Conservation (phyloP, 92 coral and sea anemone species). For the Ricordea florida region DNA sequence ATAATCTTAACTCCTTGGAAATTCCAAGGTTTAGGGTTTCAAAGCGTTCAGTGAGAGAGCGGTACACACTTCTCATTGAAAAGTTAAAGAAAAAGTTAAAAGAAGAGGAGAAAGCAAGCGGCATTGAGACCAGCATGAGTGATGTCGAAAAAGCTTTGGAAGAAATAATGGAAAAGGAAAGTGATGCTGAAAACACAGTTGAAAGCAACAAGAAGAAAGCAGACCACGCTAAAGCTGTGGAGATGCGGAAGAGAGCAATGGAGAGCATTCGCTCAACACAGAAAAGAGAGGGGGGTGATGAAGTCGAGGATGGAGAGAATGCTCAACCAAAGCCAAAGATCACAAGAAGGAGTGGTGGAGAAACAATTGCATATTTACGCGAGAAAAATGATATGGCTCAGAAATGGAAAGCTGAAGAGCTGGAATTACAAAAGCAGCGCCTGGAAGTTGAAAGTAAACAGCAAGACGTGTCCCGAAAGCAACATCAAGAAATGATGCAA, state of each 20-base stretch:
- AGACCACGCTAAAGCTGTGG: constrained; percentile 27
- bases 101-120: no score
- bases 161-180: constrained; percentile 7
- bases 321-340: constrained; percentile 18
- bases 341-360: constrained; percentile 31
- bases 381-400: constrained; percentile 35
- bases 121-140: no score
- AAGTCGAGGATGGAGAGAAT: constrained; percentile 14
- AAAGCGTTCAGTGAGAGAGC: no score
- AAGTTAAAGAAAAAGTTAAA: no score
- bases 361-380: constrained; percentile 33
- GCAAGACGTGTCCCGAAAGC: constrained; percentile 34
- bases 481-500: constrained; percentile 47
- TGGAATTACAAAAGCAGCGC: constrained; percentile 30
- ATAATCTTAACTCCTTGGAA: no score
- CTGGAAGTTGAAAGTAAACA: constrained; percentile 33
- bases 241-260: constrained; percentile 30
- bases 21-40: no score
- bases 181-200: constrained; percentile 29
- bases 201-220: constrained; percentile 8
- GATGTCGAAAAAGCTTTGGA: no score
- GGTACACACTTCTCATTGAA: no score
- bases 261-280: constrained; percentile 23
- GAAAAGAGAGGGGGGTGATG: constrained; percentile 22
- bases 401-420: constrained; percentile 46